Conservation (phyloP, 2,888 invertebrate species). For the Plutella xylostella region DNA sequence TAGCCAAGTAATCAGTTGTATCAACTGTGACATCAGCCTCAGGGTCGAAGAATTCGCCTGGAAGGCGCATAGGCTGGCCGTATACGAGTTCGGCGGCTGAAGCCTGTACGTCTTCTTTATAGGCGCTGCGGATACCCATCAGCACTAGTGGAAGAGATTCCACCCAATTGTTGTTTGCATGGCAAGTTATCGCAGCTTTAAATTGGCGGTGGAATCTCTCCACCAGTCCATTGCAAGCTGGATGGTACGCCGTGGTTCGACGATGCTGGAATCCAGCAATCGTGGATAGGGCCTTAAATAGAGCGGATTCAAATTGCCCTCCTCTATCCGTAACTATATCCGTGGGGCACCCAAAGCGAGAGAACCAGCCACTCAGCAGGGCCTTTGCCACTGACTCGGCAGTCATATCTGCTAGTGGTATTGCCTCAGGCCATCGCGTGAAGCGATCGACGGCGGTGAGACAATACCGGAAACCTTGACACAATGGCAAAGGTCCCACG, state of each 20-base stretch:
- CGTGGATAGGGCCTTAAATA: conserved; percentile 16
- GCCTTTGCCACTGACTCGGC: conserved; percentile 19
- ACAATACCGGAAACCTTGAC: conserved; percentile 19
- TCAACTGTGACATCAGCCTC: conserved; percentile 11
- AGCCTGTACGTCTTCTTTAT: no score
- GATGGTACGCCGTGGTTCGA: conserved; percentile 21
- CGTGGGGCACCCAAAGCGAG: conserved; percentile 6
- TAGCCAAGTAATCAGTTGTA: background rate
- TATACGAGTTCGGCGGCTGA: no score
- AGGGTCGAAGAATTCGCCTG: no score
- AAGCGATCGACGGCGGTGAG: conserved; percentile 20
- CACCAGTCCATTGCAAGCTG: conserved; percentile 20
- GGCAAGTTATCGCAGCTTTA: conserved; percentile 32
- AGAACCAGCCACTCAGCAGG: conserved; percentile 8
- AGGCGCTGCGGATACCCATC: no score
- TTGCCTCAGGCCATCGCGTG: conserved; percentile 20
- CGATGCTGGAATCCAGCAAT: conserved; percentile 17
- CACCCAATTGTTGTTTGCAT: conserved; percentile 16
- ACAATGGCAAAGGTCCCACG: conserved; percentile 6
- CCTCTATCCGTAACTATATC: conserved; percentile 29
- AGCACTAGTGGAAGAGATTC: no score
- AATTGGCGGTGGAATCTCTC: conserved; percentile 32
- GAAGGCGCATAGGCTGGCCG: no score
- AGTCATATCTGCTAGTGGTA: conserved; percentile 17
- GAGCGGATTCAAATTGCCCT: conserved; percentile 27